Percentiles rank a stretch among this genome's conserved stretches.
These are phyloP conservation scores for Taphrorychus bicolor DNA, from an alignment of 2,888 invertebrate species.

Conservation along the genomic window DNA sequence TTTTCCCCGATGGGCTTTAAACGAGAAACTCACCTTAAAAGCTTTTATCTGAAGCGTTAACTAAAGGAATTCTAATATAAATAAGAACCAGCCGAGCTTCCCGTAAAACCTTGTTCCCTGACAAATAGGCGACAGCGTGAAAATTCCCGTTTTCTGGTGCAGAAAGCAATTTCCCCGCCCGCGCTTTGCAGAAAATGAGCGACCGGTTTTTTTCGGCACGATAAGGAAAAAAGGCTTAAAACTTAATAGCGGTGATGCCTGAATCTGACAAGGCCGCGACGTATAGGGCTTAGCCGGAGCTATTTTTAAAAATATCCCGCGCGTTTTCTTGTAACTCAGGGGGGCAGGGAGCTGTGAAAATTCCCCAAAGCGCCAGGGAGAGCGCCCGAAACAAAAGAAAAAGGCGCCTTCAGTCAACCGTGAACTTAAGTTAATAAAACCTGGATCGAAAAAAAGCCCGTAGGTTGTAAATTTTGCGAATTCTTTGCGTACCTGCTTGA, in stretches of 20 bases:
- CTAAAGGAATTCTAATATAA: not conserved
- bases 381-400: not conserved
- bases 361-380: not conserved
- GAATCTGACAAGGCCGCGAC: too few relatives aligned
- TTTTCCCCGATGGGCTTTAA: too few relatives aligned
- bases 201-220: not conserved
- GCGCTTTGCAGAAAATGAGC: not conserved
- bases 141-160: not conserved
- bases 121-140: not conserved
- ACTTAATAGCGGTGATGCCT: not conserved
- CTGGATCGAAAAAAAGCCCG: not conserved
- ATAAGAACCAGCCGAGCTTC: not conserved
- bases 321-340: not conserved
- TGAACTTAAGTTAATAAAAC: not conserved
- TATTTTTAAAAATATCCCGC: not conserved
- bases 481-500: not conserved
- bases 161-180: not conserved
- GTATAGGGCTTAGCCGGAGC: not conserved
- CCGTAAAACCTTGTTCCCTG: not conserved
- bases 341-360: not conserved
- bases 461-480: not conserved
- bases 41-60: not conserved
- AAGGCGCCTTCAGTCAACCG: not conserved
- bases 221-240: not conserved
- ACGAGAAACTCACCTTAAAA: not conserved